Evolutionary conservation across 2,888 invertebrate species (phyloP).

Genomic region (Ophioninae sp.): DNA sequence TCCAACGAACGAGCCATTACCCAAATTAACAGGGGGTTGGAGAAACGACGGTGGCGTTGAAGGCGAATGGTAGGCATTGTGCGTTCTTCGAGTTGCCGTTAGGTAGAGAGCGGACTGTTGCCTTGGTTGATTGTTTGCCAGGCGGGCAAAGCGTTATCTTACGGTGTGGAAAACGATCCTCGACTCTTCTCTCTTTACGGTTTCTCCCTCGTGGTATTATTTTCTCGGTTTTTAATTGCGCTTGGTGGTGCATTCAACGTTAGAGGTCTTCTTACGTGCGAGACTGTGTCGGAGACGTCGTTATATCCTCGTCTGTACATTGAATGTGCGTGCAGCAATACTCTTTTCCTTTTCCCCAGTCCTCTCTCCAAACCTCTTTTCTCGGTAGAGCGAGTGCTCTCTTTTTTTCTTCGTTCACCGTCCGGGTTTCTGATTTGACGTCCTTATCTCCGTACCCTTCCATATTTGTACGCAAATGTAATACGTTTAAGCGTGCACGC

Average conservation of each 20-base stretch:
- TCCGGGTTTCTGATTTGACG: constrained; percentile 19
- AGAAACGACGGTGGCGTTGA: constrained; percentile 8
- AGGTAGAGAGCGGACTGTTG: neutral
- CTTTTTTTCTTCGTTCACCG: constrained; percentile 33
- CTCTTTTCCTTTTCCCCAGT: neutral
- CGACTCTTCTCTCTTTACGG: constrained; percentile 5
- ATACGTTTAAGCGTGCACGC: constrained; percentile 23
- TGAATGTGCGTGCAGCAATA: neutral
- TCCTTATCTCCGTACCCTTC: neutral
- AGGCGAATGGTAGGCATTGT: constrained; percentile 7
- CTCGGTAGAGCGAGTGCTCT: constrained; percentile 1
- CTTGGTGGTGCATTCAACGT: constrained; percentile 22
- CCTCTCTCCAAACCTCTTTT: constrained; percentile 22
- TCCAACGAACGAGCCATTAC: constrained; percentile 49
- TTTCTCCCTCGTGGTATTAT: constrained; percentile 33
- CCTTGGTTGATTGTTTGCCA: constrained; percentile 52
- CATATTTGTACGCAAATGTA: constrained; percentile 22
- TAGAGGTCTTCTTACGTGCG: neutral
- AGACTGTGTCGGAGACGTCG: constrained; percentile 20
- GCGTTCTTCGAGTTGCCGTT: neutral
- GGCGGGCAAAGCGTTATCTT: constrained; percentile 23
- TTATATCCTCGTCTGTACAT: constrained; percentile 6
- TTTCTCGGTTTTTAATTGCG: constrained; percentile 40
- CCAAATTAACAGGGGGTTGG: constrained; percentile 40
- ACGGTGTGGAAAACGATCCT: constrained; percentile 37